These are phyloP conservation scores for Noctua comes DNA, from an alignment of 2,888 invertebrate genomes.

Conservation along the genomic window DNA sequence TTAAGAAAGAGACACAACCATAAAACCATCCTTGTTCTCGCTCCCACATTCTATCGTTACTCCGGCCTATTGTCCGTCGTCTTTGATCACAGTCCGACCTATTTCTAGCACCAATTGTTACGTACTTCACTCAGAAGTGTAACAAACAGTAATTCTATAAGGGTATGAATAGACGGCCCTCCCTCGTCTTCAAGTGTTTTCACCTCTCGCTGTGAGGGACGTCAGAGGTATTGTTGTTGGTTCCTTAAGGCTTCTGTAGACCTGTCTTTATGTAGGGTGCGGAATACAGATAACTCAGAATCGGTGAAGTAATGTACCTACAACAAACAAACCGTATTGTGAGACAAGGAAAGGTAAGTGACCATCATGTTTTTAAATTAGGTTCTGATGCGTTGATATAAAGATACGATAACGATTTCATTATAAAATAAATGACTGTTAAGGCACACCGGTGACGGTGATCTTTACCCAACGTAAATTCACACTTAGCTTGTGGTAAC, in stretches of 20 bases:
- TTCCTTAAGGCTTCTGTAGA: background rate
- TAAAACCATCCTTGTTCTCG: background rate
- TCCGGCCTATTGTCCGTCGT: constrained; percentile 22
- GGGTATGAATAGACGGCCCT: constrained; percentile 36
- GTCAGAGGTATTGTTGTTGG: constrained; percentile 34
- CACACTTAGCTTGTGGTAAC: background rate
- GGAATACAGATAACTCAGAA: too few relatives aligned
- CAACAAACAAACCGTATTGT: background rate
- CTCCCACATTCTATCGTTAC: background rate
- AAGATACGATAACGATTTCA: background rate
- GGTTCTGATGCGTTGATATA: background rate
- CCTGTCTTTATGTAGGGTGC: background rate
- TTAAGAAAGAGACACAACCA: constrained; percentile 17
- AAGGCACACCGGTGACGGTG: too few relatives aligned
- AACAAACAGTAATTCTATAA: constrained; percentile 14
- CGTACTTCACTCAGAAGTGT: constrained; percentile 10
- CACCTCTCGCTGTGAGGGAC: constrained; percentile 27
- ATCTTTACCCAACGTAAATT: background rate
- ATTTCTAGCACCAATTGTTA: constrained; percentile 43
- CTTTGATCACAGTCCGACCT: constrained; percentile 37
- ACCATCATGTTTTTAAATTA: background rate
- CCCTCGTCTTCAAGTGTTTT: constrained; percentile 25
- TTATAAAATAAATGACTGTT: background rate
- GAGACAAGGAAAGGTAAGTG: background rate
- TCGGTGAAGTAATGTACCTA: background rate